Evolutionary conservation across 2,888 invertebrate species (phyloP).

Genomic region (Cephus spinipes): DNA sequence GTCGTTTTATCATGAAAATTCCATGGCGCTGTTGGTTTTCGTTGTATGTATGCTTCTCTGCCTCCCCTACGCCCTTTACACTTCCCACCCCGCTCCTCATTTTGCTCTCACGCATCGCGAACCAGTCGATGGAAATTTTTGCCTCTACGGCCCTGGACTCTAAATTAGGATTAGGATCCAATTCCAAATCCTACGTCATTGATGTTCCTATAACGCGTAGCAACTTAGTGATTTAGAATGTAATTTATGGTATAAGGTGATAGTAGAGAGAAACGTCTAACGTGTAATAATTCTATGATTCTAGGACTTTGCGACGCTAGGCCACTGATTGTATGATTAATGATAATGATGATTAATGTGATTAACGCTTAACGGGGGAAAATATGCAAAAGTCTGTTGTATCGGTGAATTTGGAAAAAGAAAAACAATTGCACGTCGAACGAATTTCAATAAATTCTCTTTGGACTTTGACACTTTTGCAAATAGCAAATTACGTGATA

Average conservation of each 20-base stretch:
- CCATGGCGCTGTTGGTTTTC: background rate
- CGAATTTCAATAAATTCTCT: background rate
- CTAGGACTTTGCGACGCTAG: background rate
- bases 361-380: background rate
- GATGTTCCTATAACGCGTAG: background rate
- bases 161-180: background rate
- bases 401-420: background rate
- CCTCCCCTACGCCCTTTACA: too few species aligned
- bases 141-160: background rate
- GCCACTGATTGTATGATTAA: background rate
- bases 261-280: conserved; percentile 35
- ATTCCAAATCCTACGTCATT: background rate
- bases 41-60: background rate
- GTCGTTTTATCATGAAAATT: background rate
- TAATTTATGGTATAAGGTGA: conserved; percentile 23
- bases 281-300: conserved; percentile 23
- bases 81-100: background rate
- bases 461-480: conserved; percentile 33
- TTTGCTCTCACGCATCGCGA: background rate
- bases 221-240: background rate
- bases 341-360: background rate
- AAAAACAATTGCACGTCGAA: background rate
- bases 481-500: conserved; percentile 40
- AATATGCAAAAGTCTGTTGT: conserved; percentile 17
- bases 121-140: background rate